These are phyloP conservation scores for Lysiphlebus fabarum DNA, from an alignment of 1,140 invertebrate genomes.

Conservation along the genomic window DNA sequence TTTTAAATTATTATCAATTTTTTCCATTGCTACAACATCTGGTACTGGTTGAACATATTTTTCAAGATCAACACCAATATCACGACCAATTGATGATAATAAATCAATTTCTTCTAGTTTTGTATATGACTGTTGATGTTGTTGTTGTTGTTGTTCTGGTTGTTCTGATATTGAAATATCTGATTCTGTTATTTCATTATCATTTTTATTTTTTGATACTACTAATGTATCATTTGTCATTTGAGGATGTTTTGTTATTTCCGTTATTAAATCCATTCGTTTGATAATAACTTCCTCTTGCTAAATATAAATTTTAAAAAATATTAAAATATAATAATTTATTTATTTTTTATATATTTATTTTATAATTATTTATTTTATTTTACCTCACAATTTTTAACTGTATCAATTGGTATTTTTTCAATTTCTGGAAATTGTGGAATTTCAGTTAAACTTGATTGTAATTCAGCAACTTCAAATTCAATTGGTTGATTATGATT, in stretches of 20 bases:
- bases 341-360: background rate
- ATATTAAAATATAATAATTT: background rate
- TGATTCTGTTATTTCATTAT: conserved; percentile 29
- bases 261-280: conserved; percentile 48
- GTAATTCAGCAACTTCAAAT: conserved; percentile 48
- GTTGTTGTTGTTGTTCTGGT: too few species aligned
- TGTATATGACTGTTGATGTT: conserved; percentile 37
- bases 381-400: conserved; percentile 41
- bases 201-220: conserved; percentile 25
- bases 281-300: conserved; percentile 42
- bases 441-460: conserved; percentile 46
- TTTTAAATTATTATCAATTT: conserved; percentile 28
- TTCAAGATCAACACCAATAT: conserved; percentile 48
- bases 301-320: conserved; percentile 34
- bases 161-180: conserved; percentile 38
- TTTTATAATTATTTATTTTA: background rate
- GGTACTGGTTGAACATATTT: conserved; percentile 51
- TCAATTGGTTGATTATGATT: conserved; percentile 30
- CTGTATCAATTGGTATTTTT: conserved; percentile 42
- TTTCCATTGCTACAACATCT: conserved; percentile 49
- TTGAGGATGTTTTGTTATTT: conserved; percentile 42
- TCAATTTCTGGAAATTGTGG: conserved; percentile 51
- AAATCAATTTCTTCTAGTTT: conserved; percentile 53
- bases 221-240: conserved; percentile 22
- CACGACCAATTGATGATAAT: conserved; percentile 48